Evolutionary conservation across 2,797 vertebrate species (phyloP), one percentile per base, ranked within the genome.

Genomic region (Rhinophrynus dorsalis): DNA sequence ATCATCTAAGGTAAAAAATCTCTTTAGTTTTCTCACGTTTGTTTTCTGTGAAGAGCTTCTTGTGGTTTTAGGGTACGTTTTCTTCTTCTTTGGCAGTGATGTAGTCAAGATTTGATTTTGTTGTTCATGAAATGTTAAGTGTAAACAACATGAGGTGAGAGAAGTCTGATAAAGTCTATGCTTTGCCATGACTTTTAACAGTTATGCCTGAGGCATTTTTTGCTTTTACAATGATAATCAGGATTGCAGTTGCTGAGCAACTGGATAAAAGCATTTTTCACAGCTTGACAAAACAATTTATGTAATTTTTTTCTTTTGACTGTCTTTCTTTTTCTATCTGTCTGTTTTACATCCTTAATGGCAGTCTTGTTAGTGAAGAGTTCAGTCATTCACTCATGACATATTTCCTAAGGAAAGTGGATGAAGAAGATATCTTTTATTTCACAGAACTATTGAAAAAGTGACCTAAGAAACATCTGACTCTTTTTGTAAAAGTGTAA

Each of bases 81-180:
- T 60, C 15, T 60, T 29, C 45, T 48, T 26, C 38, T 44, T 40
- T 58, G 33, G 23, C 11, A 11, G 21, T 44, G 23, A 30, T 27
- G n/a, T 21, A 29, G 15, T 52, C 20, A 13, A 77, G 18, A 73
- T 78, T 77, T 78, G 76, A 76, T 81, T 35, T 79, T 38, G 26
- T 18, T 64, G 42, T 40, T 50, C 20, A 47, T 72, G 58, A 74
- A 71, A 76, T 80, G 68, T 80, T 82, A 75, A 74, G 21, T 75
- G 64, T 61, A 67, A 79, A 77, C 75, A 76, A 69, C 3, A 40
- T 0, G 8, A 75, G 79, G 72, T 76, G 74, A 81, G 82, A 79
- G 77, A n/a, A 60, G 71, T 66, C 72, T 80, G 77, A 83, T 78
- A 74, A 82, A 76, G 63, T 74, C 78, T 79, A 74, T 76, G 47